Evolutionary conservation across 2,113 vertebrate genomes (phyloP).

Genomic region (Corynorhinus townsendii): DNA sequence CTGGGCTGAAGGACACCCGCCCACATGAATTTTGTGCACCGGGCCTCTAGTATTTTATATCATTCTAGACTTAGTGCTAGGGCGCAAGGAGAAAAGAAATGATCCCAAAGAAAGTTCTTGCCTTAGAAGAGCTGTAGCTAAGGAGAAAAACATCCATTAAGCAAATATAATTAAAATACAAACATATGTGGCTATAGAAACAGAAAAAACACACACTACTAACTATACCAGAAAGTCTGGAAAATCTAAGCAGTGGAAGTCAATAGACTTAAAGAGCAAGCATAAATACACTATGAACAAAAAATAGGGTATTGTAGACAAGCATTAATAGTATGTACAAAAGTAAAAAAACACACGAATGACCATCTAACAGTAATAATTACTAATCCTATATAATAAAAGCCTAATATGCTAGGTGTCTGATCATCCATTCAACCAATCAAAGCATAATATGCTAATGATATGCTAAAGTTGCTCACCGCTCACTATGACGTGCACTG

Average conservation of each 20-base stretch:
- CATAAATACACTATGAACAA: background rate
- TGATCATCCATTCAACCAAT: too few species aligned
- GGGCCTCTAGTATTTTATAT: background rate
- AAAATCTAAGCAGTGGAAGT: background rate
- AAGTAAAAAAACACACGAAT: background rate
- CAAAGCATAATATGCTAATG: too few species aligned
- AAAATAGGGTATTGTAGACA: background rate
- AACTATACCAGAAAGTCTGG: background rate
- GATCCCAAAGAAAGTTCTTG: background rate
- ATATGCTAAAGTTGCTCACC: too few species aligned
- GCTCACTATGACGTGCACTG: too few species aligned
- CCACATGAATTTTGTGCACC: too few species aligned
- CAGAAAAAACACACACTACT: background rate
- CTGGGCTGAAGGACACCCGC: too few species aligned
- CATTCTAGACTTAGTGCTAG: background rate
- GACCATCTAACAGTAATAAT: background rate
- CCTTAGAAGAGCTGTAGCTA: background rate
- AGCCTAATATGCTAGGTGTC: too few species aligned
- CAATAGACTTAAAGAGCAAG: background rate
- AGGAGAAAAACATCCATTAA: background rate
- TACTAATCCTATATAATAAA: background rate
- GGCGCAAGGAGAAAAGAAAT: background rate
- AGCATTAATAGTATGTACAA: background rate
- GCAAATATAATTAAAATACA: background rate
- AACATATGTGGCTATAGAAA: background rate